phyloP scores from a whole-genome alignment of 2,113 vertebrate species.

The Sciurus niger region DNA sequence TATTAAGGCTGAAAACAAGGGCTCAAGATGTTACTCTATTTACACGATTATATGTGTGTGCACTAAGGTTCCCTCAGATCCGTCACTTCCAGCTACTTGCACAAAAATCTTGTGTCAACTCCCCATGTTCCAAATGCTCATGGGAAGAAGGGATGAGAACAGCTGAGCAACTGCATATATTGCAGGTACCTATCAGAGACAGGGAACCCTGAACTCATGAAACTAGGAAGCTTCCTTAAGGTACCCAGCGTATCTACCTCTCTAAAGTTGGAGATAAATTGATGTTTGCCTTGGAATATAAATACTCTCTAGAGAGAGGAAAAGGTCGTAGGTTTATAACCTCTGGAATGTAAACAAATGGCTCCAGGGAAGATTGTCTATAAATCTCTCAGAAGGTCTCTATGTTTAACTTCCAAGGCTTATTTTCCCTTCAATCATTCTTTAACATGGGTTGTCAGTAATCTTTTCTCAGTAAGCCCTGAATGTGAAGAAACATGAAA shows the following conservation, averaged over 20 bases:
- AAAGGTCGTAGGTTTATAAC: conserved; percentile 49
- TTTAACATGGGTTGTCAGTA: conserved; percentile 33
- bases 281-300: conserved; percentile 41
- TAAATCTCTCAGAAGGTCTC: conserved; percentile 58
- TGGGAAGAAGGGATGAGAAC: not conserved
- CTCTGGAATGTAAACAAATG: conserved; percentile 59
- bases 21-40: not conserved
- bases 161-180: not conserved
- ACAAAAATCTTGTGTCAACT: not conserved
- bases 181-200: not conserved
- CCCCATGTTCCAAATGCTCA: not conserved
- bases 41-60: not conserved
- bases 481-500: not conserved
- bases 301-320: not conserved
- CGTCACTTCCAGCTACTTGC: not conserved
- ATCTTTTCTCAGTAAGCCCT: conserved; percentile 8
- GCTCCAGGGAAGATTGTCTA: not conserved
- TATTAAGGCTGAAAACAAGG: not conserved
- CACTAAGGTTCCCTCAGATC: not conserved
- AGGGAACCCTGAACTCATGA: not conserved
- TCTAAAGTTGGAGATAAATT: conserved; percentile 29
- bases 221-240: not conserved
- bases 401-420: not conserved
- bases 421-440: conserved; percentile 38
- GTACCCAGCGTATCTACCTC: not conserved